phyloP scores from a whole-genome alignment of 2,113 vertebrate genomes.

The Willisornis vidua region DNA sequence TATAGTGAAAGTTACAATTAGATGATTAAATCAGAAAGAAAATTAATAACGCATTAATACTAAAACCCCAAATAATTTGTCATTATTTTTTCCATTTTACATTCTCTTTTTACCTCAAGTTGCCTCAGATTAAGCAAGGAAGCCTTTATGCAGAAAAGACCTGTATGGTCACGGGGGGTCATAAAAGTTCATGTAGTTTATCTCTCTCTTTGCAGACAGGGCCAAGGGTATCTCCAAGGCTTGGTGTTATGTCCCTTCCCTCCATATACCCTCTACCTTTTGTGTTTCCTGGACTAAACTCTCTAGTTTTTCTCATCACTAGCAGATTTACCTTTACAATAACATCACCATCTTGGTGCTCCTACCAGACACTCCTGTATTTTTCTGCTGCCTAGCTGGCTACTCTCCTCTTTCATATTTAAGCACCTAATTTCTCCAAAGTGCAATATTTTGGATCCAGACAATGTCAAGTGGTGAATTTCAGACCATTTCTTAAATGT shows the following conservation, averaged over 20 bases:
- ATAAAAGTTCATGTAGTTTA: not conserved
- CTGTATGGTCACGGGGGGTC: accelerated
- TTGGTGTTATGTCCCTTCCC: not conserved
- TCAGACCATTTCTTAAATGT: not conserved
- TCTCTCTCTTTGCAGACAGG: not conserved
- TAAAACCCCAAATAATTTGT: not conserved
- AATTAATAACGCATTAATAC: constrained; percentile 31
- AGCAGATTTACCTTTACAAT: not conserved
- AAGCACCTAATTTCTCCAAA: not conserved
- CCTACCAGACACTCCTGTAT: not conserved
- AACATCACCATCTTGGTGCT: not conserved
- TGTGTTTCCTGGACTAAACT: not conserved
- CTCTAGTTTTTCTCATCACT: not conserved
- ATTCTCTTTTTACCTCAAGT: not conserved
- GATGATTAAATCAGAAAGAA: constrained; percentile 26
- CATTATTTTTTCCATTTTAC: not conserved
- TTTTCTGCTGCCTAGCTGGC: not conserved
- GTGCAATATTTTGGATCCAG: not conserved
- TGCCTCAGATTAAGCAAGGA: not conserved
- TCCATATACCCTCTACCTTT: not conserved
- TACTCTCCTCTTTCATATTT: not conserved
- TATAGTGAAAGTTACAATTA: not conserved
- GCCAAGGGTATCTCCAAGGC: not conserved
- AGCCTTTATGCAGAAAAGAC: not conserved
- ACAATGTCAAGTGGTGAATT: not conserved